Evolutionary conservation across 2,888 invertebrate species (phyloP).

Genomic region (Heliconius charithonia): DNA sequence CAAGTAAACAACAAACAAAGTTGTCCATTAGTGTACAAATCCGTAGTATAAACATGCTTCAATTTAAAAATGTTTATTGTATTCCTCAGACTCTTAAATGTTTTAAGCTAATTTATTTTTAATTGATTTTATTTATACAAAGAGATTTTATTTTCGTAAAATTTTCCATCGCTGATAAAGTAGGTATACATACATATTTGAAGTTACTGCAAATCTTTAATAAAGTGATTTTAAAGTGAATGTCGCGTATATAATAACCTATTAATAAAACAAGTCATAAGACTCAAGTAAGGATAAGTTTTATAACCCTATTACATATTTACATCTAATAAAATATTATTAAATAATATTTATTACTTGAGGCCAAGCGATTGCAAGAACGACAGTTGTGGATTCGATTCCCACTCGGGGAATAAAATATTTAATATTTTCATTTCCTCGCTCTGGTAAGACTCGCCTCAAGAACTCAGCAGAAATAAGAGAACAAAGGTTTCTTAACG

Average conservation of each 20-base stretch:
- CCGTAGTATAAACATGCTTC: slow-evolving; percentile 56
- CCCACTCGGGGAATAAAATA: no score
- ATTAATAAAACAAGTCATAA: not conserved
- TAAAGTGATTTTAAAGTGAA: not conserved
- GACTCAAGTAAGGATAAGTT: not conserved
- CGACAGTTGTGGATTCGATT: no score
- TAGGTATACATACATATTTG: not conserved
- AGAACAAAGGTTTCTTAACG: no score
- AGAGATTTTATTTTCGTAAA: not conserved
- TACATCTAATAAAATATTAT: no score
- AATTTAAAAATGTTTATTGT: slow-evolving; percentile 49
- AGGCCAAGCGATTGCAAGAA: no score
- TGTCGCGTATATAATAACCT: not conserved
- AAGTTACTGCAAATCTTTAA: not conserved
- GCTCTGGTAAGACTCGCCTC: no score
- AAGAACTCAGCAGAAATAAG: no score
- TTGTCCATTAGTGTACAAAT: slow-evolving; percentile 63
- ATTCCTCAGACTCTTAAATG: slow-evolving; percentile 22
- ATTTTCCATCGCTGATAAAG: not conserved
- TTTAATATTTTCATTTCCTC: no score
- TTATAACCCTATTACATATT: not conserved
- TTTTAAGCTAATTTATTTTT: slow-evolving; percentile 25
- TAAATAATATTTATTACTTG: no score
- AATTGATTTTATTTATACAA: not conserved
- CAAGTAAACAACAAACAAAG: slow-evolving; percentile 62